phyloP scores from a whole-genome alignment of 2,113 vertebrate species.

The Pseudois nayaur region DNA sequence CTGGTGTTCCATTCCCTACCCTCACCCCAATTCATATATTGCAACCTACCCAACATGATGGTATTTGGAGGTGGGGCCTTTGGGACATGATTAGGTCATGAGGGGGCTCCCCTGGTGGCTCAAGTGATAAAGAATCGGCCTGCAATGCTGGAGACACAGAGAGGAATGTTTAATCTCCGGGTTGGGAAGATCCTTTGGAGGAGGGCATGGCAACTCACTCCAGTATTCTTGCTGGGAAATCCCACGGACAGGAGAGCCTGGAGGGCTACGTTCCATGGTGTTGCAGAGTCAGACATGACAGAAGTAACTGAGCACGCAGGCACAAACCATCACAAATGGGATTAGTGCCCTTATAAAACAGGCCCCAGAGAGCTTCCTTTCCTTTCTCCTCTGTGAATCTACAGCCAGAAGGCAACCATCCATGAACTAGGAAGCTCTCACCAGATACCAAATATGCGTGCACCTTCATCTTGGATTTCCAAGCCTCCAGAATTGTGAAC shows the following conservation, averaged over 20 bases:
- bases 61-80: background rate
- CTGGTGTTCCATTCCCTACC: background rate
- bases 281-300: background rate
- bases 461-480: background rate
- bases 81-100: background rate
- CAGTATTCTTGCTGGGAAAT: background rate
- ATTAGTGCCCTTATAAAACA: background rate
- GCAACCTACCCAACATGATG: background rate
- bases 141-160: background rate
- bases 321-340: background rate
- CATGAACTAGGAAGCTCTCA: background rate
- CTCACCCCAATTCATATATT: background rate
- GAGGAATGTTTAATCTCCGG: background rate
- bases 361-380: background rate
- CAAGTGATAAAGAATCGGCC: background rate
- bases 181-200: background rate
- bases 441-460: background rate
- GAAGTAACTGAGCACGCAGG: background rate
- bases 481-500: background rate
- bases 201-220: background rate
- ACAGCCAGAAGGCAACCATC: background rate
- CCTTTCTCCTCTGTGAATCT: background rate
- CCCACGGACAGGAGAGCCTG: background rate
- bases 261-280: background rate
- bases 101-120: background rate